Evolutionary conservation across 2,113 vertebrate genomes (phyloP).

Genomic region (Mionectes macconnelli): DNA sequence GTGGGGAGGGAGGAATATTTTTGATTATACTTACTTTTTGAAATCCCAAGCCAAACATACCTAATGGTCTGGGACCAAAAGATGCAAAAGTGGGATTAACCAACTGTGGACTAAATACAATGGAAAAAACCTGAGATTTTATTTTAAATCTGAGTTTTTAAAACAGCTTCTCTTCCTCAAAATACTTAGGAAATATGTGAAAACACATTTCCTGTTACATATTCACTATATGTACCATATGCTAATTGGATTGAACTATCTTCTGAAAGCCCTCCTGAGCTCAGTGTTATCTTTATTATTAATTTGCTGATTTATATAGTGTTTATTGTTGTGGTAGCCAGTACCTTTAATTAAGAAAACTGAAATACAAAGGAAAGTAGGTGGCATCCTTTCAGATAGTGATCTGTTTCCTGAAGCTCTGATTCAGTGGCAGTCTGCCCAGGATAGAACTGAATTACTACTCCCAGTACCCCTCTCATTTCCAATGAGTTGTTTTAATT

Average conservation of each 20-base stretch:
- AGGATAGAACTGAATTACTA: constrained; percentile 25
- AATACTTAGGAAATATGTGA: background rate
- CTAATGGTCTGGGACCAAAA: background rate
- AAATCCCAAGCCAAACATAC: background rate
- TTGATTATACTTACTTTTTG: background rate
- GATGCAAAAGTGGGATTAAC: background rate
- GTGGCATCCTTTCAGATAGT: background rate
- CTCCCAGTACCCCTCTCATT: constrained; percentile 1
- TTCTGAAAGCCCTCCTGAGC: background rate
- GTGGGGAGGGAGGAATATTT: background rate
- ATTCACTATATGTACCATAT: background rate
- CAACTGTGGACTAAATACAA: background rate
- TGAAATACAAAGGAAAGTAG: constrained; percentile 21
- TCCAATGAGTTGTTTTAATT: constrained; percentile 27
- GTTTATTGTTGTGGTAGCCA: background rate
- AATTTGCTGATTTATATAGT: background rate
- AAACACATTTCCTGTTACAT: background rate
- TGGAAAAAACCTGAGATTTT: background rate
- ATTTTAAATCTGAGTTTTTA: background rate
- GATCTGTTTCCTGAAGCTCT: constrained; percentile 30
- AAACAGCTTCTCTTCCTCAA: background rate
- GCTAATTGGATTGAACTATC: background rate
- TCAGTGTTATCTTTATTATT: constrained; percentile 16
- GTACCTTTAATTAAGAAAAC: constrained; percentile 20
- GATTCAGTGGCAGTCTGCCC: constrained; percentile 38